Evolutionary conservation across 2,113 vertebrate species (phyloP).

Genomic region (Chaetodon auriga): DNA sequence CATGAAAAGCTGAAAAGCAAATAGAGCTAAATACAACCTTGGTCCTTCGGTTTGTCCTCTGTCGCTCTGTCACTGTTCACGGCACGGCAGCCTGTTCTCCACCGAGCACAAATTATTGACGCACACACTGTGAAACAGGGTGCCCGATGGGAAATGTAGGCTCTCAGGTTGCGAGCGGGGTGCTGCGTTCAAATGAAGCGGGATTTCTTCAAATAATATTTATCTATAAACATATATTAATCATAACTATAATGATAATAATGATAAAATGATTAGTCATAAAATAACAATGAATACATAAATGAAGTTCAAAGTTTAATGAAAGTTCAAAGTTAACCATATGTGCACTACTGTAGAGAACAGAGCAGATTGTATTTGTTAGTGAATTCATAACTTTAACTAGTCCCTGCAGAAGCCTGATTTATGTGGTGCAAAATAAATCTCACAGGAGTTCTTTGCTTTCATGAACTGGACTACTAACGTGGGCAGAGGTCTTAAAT

Average conservation of each 20-base stretch:
- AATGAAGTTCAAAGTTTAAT: no score
- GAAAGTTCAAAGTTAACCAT: neutral
- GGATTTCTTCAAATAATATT: neutral
- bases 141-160: conserved; percentile 71
- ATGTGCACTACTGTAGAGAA: neutral
- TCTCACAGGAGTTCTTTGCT: neutral
- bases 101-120: conserved; percentile 50
- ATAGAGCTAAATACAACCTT: conserved; percentile 50
- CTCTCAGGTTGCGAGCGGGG: rapidly evolving
- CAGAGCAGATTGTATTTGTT: neutral
- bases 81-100: conserved; percentile 12
- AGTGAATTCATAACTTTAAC: no score
- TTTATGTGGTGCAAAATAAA: no score
- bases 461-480: no score
- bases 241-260: no score
- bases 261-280: no score
- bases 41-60: conserved; percentile 56
- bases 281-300: no score
- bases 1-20: neutral
- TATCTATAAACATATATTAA: neutral
- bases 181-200: neutral
- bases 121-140: neutral
- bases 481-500: no score
- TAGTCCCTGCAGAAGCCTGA: no score
- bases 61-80: no score